These are phyloP conservation scores for Rhegmatorhina hoffmannsi DNA, from an alignment of 2,113 vertebrate genomes.

Conservation along the genomic window DNA sequence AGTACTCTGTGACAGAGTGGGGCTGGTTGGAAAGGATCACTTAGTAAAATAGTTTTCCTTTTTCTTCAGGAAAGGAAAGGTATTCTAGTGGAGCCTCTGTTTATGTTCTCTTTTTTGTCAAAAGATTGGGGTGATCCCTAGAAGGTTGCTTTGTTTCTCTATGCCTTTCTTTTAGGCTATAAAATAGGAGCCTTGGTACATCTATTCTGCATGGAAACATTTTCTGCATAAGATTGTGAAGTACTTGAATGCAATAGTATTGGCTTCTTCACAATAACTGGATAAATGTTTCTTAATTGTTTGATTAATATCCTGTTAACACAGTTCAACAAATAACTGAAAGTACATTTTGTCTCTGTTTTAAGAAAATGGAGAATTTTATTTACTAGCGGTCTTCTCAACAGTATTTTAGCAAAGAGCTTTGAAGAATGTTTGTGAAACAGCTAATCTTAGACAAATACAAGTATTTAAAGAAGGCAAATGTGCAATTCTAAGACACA, in stretches of 20 bases:
- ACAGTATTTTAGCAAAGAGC: not conserved
- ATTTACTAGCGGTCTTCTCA: not conserved
- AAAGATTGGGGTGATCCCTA: accelerated
- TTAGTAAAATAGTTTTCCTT: not conserved
- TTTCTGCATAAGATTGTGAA: not conserved
- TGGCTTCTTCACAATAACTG: not conserved
- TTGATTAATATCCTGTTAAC: not conserved
- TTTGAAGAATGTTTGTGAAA: slow-evolving; percentile 21
- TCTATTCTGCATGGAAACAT: not conserved
- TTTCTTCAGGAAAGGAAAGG: not conserved
- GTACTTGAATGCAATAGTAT: not conserved
- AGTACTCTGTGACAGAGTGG: not conserved
- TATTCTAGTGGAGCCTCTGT: not conserved
- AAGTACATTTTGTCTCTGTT: slow-evolving; percentile 1
- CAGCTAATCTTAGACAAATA: slow-evolving; percentile 46
- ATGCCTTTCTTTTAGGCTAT: not conserved
- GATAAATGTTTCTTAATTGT: not conserved
- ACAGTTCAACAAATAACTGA: not conserved
- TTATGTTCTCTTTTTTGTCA: not conserved
- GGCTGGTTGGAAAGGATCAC: not conserved
- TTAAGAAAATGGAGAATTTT: not conserved
- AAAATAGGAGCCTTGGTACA: not conserved
- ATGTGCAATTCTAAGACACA: not conserved
- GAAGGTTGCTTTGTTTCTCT: not conserved
- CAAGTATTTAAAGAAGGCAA: slow-evolving; percentile 38